These are phyloP conservation scores for Epistrophella euchroma DNA, from an alignment of 2,888 invertebrate species.

Conservation along the genomic window DNA sequence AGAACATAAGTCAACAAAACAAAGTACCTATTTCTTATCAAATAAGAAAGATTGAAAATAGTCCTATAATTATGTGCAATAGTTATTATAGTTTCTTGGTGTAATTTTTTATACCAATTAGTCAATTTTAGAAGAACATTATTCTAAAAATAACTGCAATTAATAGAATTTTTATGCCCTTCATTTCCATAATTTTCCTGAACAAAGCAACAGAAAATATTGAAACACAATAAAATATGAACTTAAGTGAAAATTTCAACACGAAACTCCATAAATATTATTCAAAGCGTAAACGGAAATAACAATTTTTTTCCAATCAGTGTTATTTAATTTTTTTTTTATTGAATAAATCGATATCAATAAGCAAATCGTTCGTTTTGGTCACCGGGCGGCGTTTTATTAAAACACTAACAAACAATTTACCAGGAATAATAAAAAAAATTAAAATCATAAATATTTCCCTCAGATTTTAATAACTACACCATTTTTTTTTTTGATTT, in stretches of 20 bases:
- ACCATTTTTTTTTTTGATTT: slow-evolving; percentile 8
- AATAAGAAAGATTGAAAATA: too few species aligned
- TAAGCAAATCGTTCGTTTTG: slow-evolving; percentile 15
- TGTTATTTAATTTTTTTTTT: slow-evolving; percentile 57
- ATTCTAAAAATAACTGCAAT: neutral
- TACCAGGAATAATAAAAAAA: neutral
- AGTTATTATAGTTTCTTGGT: too few species aligned
- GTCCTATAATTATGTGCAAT: too few species aligned
- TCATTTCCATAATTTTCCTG: neutral
- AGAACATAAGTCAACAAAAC: too few species aligned
- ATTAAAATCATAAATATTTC: slow-evolving; percentile 1
- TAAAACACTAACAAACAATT: slow-evolving; percentile 5
- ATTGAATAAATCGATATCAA: slow-evolving; percentile 35
- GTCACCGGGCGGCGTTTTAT: neutral
- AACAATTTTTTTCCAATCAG: slow-evolving; percentile 48
- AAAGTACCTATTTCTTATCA: too few species aligned
- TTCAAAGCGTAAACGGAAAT: slow-evolving; percentile 20
- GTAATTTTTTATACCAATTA: too few species aligned
- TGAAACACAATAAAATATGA: neutral
- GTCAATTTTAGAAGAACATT: neutral
- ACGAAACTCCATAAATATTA: slow-evolving; percentile 1
- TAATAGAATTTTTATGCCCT: neutral
- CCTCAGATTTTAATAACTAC: neutral
- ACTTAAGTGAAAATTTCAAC: slow-evolving; percentile 7
- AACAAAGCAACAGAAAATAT: neutral